These are phyloP conservation scores for Gymnopithys bicolor DNA, from an alignment of 2,797 vertebrate species.

Conservation along the genomic window DNA sequence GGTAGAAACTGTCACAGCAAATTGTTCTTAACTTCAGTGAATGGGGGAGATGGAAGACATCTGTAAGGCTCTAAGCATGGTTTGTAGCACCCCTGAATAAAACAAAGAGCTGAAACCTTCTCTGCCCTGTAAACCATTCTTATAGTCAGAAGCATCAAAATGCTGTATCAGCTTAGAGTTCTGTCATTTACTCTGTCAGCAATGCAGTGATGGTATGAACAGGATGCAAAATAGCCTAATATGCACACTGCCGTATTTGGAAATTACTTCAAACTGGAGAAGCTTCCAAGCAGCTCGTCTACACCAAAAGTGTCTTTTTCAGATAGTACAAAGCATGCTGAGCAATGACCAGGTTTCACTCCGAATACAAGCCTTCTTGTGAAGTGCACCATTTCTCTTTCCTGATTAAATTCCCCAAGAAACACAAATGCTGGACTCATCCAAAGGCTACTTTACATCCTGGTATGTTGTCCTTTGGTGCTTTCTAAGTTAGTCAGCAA, in stretches of 20 bases:
- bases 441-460: not conserved
- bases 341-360: not conserved
- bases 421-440: not conserved
- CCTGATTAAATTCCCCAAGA: not conserved
- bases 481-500: conserved; percentile 69
- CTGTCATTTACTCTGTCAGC: not conserved
- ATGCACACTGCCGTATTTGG: accelerated
- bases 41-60: not conserved
- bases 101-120: not conserved
- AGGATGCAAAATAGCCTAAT: not conserved
- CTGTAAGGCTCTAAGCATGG: not conserved
- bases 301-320: not conserved
- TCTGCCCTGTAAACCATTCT: not conserved
- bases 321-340: not conserved
- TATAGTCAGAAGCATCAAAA: not conserved
- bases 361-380: not conserved
- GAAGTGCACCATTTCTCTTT: not conserved
- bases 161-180: not conserved
- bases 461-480: conserved; percentile 51
- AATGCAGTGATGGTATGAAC: not conserved
- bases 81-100: not conserved
- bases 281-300: not conserved
- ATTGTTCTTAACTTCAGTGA: not conserved
- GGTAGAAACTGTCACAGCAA: not conserved
- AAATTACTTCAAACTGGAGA: not conserved